Base-by-base conservation (phyloP, 92 coral and sea anemone species). In the Zoanthus solanderi region DNA sequence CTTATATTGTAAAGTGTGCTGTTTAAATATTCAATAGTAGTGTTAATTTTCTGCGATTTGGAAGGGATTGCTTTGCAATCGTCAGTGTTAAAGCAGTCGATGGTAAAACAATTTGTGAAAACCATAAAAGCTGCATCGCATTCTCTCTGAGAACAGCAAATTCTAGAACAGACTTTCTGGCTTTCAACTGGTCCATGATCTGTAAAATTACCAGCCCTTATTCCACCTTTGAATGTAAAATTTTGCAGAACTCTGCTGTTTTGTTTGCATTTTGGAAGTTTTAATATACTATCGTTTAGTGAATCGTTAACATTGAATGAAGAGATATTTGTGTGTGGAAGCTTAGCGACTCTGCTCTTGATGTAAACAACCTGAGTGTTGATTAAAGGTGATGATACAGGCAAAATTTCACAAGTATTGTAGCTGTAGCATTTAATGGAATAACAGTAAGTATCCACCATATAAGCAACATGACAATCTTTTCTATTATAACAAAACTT, bases 111-210 rank as follows among this genome's bases (percentile, higher is more conserved):
- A 87, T 97, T 95, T 28, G 77, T 83, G 7, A 93, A 83, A 37
- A 97, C 95, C 99, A 97, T 94, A 77, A 97, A 95, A 5, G 98
- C 98, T 28, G 98, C 95, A 87, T 96, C 99, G 76, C 99, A 97
- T 28, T 90, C 88, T 71, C 90, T 87, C 78, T 90, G 91, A 13
- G 90, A 88, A 84, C 99, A 97, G 79, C 99, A 97, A 75, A 88
- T 89, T 47, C 88, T 94, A 47, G 94, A 94, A 65, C 99, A 97
- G 6, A 90, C 78, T 69, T 95, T 90, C 56, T 93, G 88, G 83
- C 90, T 78, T n/a, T 80, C 90, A 3, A 97, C 99, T 45, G 85
- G 92, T 29, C 99, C 99, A 67, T 93, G 93, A 63, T 97, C 96
- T 9, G 98, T 96, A 73, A 95, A 97, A 80, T 97, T 95, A 28